A percentile compares a stretch with the other conserved stretches of the same genome.
phyloP scores from a whole-genome alignment of 2,797 vertebrate species.

The Furcifer pardalis region DNA sequence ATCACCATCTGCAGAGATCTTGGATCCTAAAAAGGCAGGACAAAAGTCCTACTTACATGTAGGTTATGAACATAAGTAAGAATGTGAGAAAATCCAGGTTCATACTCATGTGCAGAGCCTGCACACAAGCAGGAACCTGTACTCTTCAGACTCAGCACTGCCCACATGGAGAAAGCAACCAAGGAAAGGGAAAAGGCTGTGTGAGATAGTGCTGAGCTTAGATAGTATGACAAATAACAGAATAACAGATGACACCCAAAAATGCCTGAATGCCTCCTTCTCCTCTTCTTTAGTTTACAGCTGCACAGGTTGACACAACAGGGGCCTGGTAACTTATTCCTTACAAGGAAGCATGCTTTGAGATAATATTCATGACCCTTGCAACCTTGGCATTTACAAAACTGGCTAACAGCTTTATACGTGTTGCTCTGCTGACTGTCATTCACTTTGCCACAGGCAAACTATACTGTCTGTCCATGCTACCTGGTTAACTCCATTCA shows the following conservation, averaged over 20 bases:
- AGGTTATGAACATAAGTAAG: no score
- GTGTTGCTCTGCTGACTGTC: rapidly evolving
- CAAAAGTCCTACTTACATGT: no score
- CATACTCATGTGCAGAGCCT: no score
- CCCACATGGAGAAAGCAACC: no score
- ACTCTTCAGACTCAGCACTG: no score
- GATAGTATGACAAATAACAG: neutral
- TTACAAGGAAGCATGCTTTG: rapidly evolving
- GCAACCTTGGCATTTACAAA: rapidly evolving
- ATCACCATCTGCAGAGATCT: no score
- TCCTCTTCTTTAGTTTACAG: neutral
- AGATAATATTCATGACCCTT: rapidly evolving
- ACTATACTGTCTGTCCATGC: neutral
- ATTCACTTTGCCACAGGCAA: neutral
- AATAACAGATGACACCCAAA: neutral
- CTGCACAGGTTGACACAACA: no score
- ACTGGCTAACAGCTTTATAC: conserved; percentile 7
- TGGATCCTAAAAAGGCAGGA: no score
- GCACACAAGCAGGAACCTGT: no score
- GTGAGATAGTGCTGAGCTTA: neutral
- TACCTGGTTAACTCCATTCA: conserved; percentile 33
- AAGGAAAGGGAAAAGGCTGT: no score
- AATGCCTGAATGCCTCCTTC: neutral
- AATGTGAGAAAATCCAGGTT: no score
- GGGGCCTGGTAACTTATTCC: neutral